These are phyloP conservation scores for Ochotona curzoniae DNA, from an alignment of 2,113 vertebrate genomes.

Conservation along the genomic window DNA sequence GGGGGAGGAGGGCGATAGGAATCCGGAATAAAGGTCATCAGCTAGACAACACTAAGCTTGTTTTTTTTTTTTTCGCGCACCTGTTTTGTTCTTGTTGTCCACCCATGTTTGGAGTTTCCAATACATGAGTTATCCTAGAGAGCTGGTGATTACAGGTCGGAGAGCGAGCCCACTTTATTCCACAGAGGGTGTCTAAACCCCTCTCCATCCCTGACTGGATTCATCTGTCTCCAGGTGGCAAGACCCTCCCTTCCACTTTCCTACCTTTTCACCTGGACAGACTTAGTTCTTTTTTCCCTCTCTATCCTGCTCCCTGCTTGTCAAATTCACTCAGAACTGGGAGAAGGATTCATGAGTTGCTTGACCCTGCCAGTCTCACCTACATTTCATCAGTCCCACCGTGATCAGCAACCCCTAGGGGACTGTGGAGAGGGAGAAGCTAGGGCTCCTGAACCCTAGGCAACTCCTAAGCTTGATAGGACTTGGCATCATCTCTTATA, in stretches of 20 bases:
- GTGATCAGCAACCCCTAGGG: neutral
- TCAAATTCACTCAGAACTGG: neutral
- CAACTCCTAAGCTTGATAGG: neutral
- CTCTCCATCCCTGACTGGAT: neutral
- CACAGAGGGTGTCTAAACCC: neutral
- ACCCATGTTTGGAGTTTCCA: neutral
- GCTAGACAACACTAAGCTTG: too few species aligned
- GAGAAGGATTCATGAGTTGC: neutral
- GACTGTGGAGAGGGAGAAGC: neutral
- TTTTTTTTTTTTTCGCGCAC: too few species aligned
- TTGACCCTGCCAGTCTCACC: neutral
- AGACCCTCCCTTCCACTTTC: neutral
- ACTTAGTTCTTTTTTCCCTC: neutral
- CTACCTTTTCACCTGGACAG: neutral
- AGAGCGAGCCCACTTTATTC: neutral
- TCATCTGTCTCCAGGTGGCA: neutral
- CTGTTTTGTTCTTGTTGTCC: neutral
- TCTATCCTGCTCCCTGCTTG: neutral
- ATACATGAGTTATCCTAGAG: neutral
- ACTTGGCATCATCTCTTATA: neutral
- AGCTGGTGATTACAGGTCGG: neutral
- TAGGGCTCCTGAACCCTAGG: neutral
- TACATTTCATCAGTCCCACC: neutral
- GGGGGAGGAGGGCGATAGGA: too few species aligned
- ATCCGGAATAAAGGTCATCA: too few species aligned